Evolutionary conservation across 2,888 invertebrate species (phyloP).

Genomic region (Protodeltote pygarga): DNA sequence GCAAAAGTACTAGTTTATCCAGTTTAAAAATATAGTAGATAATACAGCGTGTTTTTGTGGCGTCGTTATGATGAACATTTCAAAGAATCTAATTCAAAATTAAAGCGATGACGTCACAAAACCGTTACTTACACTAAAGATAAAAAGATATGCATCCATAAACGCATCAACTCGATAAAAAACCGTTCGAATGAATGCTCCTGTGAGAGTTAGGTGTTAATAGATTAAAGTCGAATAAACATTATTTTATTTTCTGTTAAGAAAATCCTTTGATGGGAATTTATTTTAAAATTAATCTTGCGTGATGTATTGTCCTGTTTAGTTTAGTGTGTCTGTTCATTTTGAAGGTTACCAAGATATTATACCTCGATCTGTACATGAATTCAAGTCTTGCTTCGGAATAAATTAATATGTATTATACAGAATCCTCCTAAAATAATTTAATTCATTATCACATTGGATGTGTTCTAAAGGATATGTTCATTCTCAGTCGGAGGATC

Average conservation of each 20-base stretch:
- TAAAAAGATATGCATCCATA: slow-evolving; percentile 49
- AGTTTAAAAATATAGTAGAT: slow-evolving; percentile 9
- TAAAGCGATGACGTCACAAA: slow-evolving; percentile 42
- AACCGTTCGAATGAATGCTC: slow-evolving; percentile 42
- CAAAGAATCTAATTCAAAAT: slow-evolving; percentile 41
- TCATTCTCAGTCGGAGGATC: slow-evolving; percentile 74
- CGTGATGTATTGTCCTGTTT: too few species aligned
- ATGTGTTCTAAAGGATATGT: background rate
- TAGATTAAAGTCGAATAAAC: slow-evolving; percentile 15
- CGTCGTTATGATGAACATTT: slow-evolving; percentile 1
- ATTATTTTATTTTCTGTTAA: background rate
- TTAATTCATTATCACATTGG: too few species aligned
- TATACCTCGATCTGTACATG: too few species aligned
- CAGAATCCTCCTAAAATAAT: too few species aligned
- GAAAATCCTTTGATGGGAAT: too few species aligned
- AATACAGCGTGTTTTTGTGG: slow-evolving; percentile 12
- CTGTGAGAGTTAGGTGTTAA: slow-evolving; percentile 28
- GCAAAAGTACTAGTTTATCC: slow-evolving; percentile 2
- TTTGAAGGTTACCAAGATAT: too few species aligned
- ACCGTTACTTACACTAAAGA: slow-evolving; percentile 40
- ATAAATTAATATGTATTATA: too few species aligned
- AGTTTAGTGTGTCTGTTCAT: too few species aligned
- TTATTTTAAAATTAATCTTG: too few species aligned
- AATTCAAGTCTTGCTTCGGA: too few species aligned
- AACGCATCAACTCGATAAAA: slow-evolving; percentile 44